Evolutionary conservation across 2,888 invertebrate species (phyloP), one percentile per base, ranked within the genome.

Genomic region (Meiosimyza platycephala): DNA sequence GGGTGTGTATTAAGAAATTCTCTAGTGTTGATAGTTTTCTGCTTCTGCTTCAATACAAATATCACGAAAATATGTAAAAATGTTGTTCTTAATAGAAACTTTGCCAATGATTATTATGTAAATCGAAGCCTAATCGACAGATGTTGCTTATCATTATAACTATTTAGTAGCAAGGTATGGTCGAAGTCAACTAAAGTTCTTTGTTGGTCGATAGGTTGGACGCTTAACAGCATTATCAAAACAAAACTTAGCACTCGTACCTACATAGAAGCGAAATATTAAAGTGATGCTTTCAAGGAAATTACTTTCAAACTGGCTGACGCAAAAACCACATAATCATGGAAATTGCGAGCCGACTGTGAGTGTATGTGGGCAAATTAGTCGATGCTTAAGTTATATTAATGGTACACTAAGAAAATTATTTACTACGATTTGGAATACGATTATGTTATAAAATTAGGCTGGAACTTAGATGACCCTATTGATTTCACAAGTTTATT

Each of bases 61-160:
- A 40, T 40, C 9, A 9, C 40, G 9, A 9, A 40, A 40, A 9
- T 9, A 40, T 40, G 1, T 40, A 40, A 40, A 40, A 40, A 40
- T 40, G 6, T 40, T 40, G 40, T 9, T 9, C 40, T 9, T 40
- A 40, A 40, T 40, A 9, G 9, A 40, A 40, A 40, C 40, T 40
- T 40, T 40, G 40, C 40, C 57, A 57, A 57, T 57, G 57, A 47
- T 16, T 62, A 62, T 40, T 62, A 50, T 64, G 64, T 50, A 64
- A 64, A 64, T 64, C 64, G 64, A 64, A 64, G 51, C 64, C 64
- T 64, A 64, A 51, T 64, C 4, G 50, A 18, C 64, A 64, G 50
- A 50, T 64, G 64, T 50, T 51, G 22, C 12, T 16, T 50, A 51
- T 64, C 50, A 51, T 12, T 51, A 13, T 6, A 16, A 9, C 6